Conservation (phyloP, 2,888 invertebrate genomes). For the Thysanoteuthis rhombus region DNA sequence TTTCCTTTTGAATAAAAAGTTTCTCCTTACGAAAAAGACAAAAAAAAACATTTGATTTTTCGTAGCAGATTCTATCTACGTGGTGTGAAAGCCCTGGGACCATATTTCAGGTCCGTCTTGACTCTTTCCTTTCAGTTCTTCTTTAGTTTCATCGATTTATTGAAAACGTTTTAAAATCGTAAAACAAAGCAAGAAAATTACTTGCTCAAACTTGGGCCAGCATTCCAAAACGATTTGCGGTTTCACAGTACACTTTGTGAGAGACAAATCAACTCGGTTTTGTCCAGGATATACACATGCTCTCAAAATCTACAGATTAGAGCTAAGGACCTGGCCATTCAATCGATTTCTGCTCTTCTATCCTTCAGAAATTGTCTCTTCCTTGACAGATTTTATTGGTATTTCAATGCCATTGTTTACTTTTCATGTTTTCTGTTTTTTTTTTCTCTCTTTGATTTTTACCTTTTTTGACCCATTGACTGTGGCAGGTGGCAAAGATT, state of each 20-base stretch:
- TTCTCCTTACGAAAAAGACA: neutral
- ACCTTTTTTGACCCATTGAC: too few species aligned
- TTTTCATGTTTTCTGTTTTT: too few species aligned
- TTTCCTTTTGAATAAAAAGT: neutral
- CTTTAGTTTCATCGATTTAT: neutral
- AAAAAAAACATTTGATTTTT: neutral
- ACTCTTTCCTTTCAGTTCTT: neutral
- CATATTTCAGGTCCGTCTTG: too few species aligned
- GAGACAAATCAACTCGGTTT: neutral
- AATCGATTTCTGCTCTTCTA: neutral
- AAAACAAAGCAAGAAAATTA: neutral
- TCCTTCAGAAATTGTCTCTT: too few species aligned
- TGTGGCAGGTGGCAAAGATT: too few species aligned
- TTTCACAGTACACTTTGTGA: neutral
- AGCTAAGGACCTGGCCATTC: neutral
- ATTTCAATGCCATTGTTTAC: too few species aligned
- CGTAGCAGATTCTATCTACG: neutral
- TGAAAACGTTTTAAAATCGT: neutral
- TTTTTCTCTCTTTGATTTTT: neutral
- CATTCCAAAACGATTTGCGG: neutral
- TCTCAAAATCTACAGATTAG: neutral
- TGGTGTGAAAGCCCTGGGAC: neutral
- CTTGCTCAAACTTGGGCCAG: neutral
- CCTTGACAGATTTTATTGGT: too few species aligned
- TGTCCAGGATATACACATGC: neutral